These are phyloP conservation scores for Globodera rostochiensis DNA, from an alignment of 1,140 invertebrate species.

Conservation along the genomic window DNA sequence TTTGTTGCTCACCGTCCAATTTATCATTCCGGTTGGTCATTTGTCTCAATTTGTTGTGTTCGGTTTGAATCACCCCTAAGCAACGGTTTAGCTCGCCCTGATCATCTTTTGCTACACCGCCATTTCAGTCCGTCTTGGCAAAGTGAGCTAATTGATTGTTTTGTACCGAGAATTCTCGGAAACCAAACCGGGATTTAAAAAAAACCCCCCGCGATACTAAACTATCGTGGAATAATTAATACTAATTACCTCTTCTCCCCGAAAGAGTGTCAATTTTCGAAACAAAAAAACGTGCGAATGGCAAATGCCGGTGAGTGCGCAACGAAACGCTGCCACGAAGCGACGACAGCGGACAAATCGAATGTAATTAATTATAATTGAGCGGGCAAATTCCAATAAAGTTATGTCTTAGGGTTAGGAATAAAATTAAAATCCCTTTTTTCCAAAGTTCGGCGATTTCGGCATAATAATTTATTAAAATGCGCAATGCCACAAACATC, in stretches of 20 bases:
- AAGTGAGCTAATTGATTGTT: conserved; percentile 26
- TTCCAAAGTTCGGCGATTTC: no score
- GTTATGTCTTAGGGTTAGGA: no score
- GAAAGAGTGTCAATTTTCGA: conserved; percentile 57
- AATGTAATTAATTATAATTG: conserved; percentile 36
- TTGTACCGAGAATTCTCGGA: no score
- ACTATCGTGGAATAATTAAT: no score
- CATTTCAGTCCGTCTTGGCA: conserved; percentile 58
- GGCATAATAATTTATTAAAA: no score
- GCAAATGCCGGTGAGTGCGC: conserved; percentile 52
- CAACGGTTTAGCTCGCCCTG: conserved; percentile 40
- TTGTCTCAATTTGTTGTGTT: background rate
- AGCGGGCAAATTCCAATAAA: no score
- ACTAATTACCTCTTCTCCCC: no score
- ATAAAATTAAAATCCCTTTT: no score
- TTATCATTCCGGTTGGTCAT: conserved; percentile 52
- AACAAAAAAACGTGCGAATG: conserved; percentile 53
- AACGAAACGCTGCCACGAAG: conserved; percentile 59
- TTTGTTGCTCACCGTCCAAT: conserved; percentile 56
- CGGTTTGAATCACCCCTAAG: background rate
- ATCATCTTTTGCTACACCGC: conserved; percentile 63
- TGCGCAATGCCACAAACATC: no score
- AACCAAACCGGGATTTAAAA: no score
- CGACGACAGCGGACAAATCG: conserved; percentile 62
- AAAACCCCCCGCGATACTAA: no score